phyloP scores from a whole-genome alignment of 2,888 invertebrate genomes.

The Eugnorisma glareosa region DNA sequence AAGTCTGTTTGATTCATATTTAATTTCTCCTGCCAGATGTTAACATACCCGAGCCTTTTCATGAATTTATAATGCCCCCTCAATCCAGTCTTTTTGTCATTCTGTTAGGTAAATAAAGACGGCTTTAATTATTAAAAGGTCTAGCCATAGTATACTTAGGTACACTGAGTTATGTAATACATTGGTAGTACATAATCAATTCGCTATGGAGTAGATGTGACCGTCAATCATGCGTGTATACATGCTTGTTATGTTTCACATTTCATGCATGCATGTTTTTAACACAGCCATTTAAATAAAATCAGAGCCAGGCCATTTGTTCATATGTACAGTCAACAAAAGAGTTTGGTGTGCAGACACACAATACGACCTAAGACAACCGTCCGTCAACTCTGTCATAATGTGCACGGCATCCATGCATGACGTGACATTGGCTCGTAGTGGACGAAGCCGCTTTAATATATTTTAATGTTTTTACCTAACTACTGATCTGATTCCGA shows the following conservation, averaged over 20 bases:
- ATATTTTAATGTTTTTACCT: too few relatives aligned
- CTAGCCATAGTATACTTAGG: neutral
- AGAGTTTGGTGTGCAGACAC: neutral
- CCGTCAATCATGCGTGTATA: neutral
- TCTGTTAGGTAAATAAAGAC: neutral
- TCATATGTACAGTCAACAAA: neutral
- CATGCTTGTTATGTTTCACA: slow-evolving; percentile 6
- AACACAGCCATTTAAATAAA: neutral
- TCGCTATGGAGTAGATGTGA: neutral
- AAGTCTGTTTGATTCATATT: slow-evolving; percentile 21
- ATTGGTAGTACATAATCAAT: neutral
- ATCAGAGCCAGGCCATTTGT: neutral
- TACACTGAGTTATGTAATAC: neutral
- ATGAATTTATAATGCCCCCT: slow-evolving; percentile 32
- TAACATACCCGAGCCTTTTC: neutral
- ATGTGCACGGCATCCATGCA: neutral
- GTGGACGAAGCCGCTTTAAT: too few relatives aligned
- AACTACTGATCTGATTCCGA: neutral
- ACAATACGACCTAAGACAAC: neutral
- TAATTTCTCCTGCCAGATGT: too few relatives aligned
- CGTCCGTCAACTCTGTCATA: neutral
- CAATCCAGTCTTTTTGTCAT: neutral
- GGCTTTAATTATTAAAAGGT: neutral
- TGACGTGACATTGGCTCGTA: too few relatives aligned
- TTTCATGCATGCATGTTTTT: neutral